phyloP scores from a whole-genome alignment of 1,140 invertebrate species.

The Mya arenaria region DNA sequence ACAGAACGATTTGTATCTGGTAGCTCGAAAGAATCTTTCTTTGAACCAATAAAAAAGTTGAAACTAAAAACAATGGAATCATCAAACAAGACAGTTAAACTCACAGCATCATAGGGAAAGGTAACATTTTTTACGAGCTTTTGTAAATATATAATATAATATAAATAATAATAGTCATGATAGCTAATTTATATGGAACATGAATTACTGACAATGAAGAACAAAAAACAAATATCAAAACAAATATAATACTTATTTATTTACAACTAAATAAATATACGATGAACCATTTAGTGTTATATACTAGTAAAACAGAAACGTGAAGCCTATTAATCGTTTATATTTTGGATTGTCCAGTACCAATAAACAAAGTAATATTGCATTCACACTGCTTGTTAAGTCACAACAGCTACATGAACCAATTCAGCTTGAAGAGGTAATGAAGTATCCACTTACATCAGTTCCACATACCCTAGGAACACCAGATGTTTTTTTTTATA shows the following conservation, averaged over 20 bases:
- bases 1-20: slow-evolving; percentile 47
- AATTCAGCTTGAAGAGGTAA: slow-evolving; percentile 12
- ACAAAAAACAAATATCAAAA: no score
- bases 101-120: no score
- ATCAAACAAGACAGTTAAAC: slow-evolving; percentile 46
- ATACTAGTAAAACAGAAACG: no score
- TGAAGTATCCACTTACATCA: slow-evolving; percentile 25
- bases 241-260: no score
- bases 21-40: slow-evolving; percentile 62
- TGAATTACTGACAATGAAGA: no score
- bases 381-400: slow-evolving; percentile 51
- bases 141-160: no score
- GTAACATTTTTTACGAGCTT: no score
- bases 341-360: slow-evolving; percentile 51
- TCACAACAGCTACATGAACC: not conserved
- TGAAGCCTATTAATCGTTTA: no score
- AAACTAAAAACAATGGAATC: slow-evolving; percentile 58
- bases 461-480: slow-evolving; percentile 39
- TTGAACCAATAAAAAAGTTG: slow-evolving; percentile 57
- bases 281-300: no score
- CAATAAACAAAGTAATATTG: slow-evolving; percentile 58
- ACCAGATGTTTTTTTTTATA: slow-evolving; percentile 34
- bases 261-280: no score
- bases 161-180: no score
- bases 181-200: no score